These are phyloP conservation scores for Pollenia amentaria DNA, from an alignment of 2,888 invertebrate genomes.

Conservation along the genomic window DNA sequence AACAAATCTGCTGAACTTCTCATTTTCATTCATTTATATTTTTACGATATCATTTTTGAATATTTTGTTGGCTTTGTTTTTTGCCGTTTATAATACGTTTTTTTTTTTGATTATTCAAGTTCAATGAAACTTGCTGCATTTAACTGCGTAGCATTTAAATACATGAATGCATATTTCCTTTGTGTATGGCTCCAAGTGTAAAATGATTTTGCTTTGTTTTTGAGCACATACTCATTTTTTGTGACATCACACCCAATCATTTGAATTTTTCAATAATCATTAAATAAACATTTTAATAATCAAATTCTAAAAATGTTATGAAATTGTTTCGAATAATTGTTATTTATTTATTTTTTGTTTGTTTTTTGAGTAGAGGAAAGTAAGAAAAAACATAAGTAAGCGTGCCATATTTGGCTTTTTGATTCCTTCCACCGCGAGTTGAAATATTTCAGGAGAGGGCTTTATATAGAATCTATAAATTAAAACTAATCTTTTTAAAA, in stretches of 20 bases:
- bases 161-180: conserved; percentile 25
- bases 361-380: background rate
- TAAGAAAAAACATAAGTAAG: too few relatives aligned
- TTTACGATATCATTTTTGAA: conserved; percentile 19
- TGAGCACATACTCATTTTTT: background rate
- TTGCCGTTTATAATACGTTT: conserved; percentile 22
- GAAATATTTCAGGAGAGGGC: too few relatives aligned
- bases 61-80: background rate
- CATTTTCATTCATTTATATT: background rate
- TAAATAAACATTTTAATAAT: conserved; percentile 3
- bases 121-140: conserved; percentile 57
- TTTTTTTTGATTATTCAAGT: conserved; percentile 24
- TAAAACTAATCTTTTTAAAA: too few relatives aligned
- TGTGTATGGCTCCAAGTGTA: background rate
- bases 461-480: too few relatives aligned
- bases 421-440: too few relatives aligned
- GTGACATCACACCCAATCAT: background rate
- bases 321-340: background rate
- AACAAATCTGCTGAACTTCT: background rate
- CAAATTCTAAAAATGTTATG: background rate
- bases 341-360: too few relatives aligned
- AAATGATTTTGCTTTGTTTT: conserved; percentile 18
- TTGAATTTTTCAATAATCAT: background rate
- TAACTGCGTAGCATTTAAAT: conserved; percentile 45
- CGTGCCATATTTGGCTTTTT: too few relatives aligned